Evolutionary conservation across 53 echinoderm and acorn worm genomes (phyloP), one percentile per base, ranked within the genome.

Genomic region (Crossaster papposus): DNA sequence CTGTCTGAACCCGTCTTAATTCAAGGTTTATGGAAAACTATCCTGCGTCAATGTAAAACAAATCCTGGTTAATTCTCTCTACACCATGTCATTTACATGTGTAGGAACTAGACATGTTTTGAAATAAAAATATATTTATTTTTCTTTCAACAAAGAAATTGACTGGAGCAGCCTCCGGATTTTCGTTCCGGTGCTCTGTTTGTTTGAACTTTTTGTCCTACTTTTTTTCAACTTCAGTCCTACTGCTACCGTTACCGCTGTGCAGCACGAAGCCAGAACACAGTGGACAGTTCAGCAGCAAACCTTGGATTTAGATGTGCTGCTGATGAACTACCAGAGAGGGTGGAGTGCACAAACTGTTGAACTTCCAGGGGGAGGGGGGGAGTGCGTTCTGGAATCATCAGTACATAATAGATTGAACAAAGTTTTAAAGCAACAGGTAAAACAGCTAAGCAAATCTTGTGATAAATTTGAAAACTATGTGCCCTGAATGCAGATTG

Each of bases 171-270:
- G n/a, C n/a, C n/a, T n/a, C n/a, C n/a, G n/a, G n/a, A n/a, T n/a
- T n/a, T n/a, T n/a, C n/a, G n/a, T n/a, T n/a, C n/a, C n/a, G n/a
- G n/a, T n/a, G n/a, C n/a, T n/a, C n/a, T n/a, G n/a, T n/a, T n/a
- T n/a, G n/a, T n/a, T n/a, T n/a, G n/a, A n/a, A n/a, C n/a, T n/a
- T n/a, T n/a, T n/a, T 5, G 5, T 29, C 22, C 51, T 15, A 17
- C 51, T 89, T 30, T 80, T 53, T 38, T 79, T 2, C 14, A 44
- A 36, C 51, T 36, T 23, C 88, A 96, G 94, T 96, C 96, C 36
- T 99, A 99, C 92, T 99, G 99, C 79, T 96, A 99, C 88, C 92
- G 99, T 18, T 99, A 99, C 80, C 92, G 99, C 14, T 99, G 99
- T 96, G 99, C 93, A 24, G 99, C 99, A 23, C 80, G 99, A 3